Percentiles rank a stretch among this genome's conserved stretches.
Evolutionary conservation across 2,113 vertebrate genomes (phyloP).

Genomic region (Boulengeromyrus knoepffleri): DNA sequence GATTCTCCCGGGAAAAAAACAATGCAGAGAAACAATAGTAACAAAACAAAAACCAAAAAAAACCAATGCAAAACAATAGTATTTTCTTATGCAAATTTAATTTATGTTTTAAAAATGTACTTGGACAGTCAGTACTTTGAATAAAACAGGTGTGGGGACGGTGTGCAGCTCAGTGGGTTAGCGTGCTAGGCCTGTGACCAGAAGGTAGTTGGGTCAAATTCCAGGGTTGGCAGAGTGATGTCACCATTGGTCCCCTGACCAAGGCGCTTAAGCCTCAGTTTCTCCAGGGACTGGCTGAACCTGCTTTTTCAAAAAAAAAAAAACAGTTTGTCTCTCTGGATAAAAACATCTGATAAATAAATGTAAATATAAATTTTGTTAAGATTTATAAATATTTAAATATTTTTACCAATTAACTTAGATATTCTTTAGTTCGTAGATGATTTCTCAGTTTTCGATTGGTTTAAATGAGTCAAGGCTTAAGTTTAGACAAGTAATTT

Average conservation of each 20-base stretch:
- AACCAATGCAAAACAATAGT: not conserved
- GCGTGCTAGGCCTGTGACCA: not conserved
- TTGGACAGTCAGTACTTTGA: not conserved
- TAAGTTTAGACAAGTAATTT: not conserved
- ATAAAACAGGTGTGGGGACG: not conserved
- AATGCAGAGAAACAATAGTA: not conserved
- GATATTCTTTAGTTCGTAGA: not conserved
- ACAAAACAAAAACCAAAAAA: not conserved
- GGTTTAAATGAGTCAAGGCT: not conserved
- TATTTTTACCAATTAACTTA: not conserved
- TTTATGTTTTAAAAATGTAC: not conserved
- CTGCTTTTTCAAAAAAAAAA: not conserved
- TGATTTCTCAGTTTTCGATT: not conserved
- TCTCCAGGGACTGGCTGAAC: not conserved
- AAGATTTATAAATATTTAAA: not conserved
- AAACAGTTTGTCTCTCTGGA: not conserved
- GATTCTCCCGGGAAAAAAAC: not conserved
- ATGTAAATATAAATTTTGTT: not conserved
- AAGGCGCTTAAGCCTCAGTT: not conserved
- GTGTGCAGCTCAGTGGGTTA: not conserved
- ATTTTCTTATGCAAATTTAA: not conserved
- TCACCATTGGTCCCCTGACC: not conserved
- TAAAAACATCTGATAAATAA: not conserved
- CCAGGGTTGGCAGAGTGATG: not conserved
- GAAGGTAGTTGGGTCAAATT: not conserved